These are phyloP conservation scores for Strigamia maritima DNA, from an alignment of 2,888 invertebrate genomes.

Conservation along the genomic window DNA sequence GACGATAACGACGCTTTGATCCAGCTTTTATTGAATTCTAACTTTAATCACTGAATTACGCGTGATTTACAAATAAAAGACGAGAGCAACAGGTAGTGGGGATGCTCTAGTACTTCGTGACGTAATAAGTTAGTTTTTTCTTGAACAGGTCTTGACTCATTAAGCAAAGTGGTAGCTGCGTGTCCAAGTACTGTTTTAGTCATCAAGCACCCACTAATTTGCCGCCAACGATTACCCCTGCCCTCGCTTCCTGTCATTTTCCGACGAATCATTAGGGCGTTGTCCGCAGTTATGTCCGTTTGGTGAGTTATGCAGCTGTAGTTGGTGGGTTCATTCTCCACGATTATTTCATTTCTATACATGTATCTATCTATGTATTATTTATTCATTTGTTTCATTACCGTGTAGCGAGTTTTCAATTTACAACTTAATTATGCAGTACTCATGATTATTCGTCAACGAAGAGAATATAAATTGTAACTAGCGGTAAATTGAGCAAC, in stretches of 20 bases:
- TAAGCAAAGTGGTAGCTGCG: neutral
- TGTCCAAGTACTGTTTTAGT: neutral
- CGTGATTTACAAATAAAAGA: neutral
- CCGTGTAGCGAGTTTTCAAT: neutral
- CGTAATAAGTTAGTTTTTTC: neutral
- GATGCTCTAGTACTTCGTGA: neutral
- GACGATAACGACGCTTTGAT: neutral
- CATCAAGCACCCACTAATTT: conserved; percentile 19
- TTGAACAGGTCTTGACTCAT: neutral
- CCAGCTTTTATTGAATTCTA: neutral
- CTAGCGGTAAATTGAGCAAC: neutral
- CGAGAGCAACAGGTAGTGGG: neutral
- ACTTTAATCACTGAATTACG: too few relatives aligned
- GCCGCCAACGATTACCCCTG: conserved; percentile 21
- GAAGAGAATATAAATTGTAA: neutral
- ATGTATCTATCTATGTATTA: neutral
- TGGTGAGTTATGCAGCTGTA: neutral
- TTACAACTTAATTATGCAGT: neutral
- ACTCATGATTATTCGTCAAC: neutral
- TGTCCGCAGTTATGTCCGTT: conserved; percentile 6
- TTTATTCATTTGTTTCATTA: neutral
- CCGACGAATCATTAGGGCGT: conserved; percentile 21
- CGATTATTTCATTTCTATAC: neutral
- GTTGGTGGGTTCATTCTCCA: neutral
- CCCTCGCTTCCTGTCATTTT: conserved; percentile 25